These are phyloP conservation scores for Myanophis thanlyinensis DNA, from an alignment of 2,113 vertebrate genomes.

Conservation along the genomic window DNA sequence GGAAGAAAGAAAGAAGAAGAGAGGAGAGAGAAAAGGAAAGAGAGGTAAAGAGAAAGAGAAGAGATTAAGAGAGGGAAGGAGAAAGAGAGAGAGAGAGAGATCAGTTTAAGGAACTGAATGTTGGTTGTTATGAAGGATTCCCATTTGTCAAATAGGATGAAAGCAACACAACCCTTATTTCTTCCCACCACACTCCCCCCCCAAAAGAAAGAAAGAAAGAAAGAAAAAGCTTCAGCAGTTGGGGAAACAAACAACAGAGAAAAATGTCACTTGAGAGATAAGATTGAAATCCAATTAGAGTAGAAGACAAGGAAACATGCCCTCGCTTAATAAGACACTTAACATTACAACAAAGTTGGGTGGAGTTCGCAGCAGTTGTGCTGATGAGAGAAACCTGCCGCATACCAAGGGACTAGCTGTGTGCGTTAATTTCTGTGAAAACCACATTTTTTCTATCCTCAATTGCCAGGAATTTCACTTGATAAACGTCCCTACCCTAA, in stretches of 20 bases:
- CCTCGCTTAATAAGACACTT: conserved; percentile 16
- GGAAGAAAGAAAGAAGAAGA: accelerated
- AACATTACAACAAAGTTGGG: conserved; percentile 42
- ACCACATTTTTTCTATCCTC: conserved; percentile 7
- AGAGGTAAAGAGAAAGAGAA: not conserved
- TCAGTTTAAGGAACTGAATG: conserved; percentile 13
- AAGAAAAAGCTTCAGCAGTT: no score
- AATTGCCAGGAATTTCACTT: conserved; percentile 3
- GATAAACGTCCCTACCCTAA: conserved; percentile 25
- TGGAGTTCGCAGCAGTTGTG: conserved; percentile 15
- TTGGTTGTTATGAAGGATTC: conserved; percentile 34
- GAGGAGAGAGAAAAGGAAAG: not conserved
- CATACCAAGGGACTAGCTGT: conserved; percentile 17
- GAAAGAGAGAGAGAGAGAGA: no score
- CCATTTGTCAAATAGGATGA: conserved; percentile 24
- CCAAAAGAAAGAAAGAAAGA: no score
- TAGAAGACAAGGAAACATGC: conserved; percentile 15
- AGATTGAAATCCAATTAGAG: conserved; percentile 32
- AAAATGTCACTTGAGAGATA: conserved; percentile 51
- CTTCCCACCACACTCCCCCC: not conserved
- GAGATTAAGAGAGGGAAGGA: no score
- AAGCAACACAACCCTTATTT: conserved; percentile 24
- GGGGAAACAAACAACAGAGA: conserved; percentile 50
- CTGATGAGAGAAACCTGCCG: not conserved
- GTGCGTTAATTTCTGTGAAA: not conserved